Evolutionary conservation across 2,113 vertebrate species (phyloP).

Genomic region (Helogale parvula): DNA sequence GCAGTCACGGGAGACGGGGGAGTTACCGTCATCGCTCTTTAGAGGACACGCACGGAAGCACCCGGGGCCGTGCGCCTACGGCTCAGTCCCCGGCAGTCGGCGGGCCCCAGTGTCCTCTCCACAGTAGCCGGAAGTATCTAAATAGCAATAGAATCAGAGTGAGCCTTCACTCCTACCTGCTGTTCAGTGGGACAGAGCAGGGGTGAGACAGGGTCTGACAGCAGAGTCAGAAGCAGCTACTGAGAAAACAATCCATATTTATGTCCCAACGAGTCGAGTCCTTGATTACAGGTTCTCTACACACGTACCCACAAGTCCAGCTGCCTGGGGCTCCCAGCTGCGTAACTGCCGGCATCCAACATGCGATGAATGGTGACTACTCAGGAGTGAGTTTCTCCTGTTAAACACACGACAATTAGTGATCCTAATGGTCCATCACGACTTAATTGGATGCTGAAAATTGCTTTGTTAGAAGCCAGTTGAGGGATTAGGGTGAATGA

Average conservation of each 20-base stretch:
- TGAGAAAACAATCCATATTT: not conserved
- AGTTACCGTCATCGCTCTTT: not conserved
- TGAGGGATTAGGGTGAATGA: not conserved
- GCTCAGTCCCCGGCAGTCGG: not conserved
- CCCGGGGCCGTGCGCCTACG: not conserved
- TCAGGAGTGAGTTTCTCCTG: not conserved
- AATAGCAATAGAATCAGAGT: fast-evolving
- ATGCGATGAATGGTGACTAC: not conserved
- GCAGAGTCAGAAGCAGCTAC: not conserved
- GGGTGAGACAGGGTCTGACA: not conserved
- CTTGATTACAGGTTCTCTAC: not conserved
- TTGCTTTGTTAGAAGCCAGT: not conserved
- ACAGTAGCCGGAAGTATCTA: not conserved
- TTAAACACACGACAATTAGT: not conserved
- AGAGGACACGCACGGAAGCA: not conserved
- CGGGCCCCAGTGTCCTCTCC: too few species aligned
- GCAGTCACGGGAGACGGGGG: not conserved
- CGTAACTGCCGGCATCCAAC: not conserved
- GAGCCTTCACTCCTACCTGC: not conserved
- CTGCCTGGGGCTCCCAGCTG: not conserved
- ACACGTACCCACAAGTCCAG: not conserved
- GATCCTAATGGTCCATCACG: not conserved
- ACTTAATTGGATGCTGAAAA: not conserved
- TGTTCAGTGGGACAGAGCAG: not conserved
- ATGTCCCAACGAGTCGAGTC: not conserved